A percentile compares a stretch with the other conserved stretches of the same genome.
phyloP scores from a whole-genome alignment of 2,113 vertebrate genomes.

The Xenus cinereus region DNA sequence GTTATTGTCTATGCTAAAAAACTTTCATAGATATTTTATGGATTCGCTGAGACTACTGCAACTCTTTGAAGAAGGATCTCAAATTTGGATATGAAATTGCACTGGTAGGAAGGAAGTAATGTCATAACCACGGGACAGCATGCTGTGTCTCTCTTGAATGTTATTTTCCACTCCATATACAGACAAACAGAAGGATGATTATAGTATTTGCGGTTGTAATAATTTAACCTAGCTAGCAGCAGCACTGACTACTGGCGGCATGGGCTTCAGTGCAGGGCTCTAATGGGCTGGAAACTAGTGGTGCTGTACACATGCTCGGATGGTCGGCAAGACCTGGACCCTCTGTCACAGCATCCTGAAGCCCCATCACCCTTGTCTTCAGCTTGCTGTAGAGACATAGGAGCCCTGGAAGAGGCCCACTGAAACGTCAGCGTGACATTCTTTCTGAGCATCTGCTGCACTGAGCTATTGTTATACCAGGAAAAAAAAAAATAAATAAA shows the following conservation, averaged over 20 bases:
- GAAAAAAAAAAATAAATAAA: not conserved
- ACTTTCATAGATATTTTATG: not conserved
- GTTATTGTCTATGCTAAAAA: not conserved
- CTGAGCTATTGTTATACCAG: not conserved
- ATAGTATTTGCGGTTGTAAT: not conserved
- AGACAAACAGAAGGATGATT: not conserved
- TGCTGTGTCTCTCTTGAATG: not conserved
- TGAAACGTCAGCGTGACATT: not conserved
- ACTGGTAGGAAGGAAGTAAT: not conserved
- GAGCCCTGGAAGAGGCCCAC: not conserved
- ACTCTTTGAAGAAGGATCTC: not conserved
- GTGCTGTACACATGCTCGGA: not conserved
- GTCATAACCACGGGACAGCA: not conserved
- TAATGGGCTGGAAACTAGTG: not conserved
- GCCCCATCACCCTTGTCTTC: not conserved
- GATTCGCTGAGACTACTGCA: not conserved
- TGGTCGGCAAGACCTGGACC: rapidly evolving
- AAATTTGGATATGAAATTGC: not conserved
- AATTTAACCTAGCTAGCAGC: not conserved
- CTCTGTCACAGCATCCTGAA: not conserved
- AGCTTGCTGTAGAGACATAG: not conserved
- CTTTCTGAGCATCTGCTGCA: not conserved
- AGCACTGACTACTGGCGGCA: not conserved
- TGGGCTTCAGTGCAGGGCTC: not conserved
- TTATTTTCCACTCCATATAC: not conserved